Base-by-base conservation (phyloP, 2,113 vertebrate species). In the Osmerus mordax region DNA sequence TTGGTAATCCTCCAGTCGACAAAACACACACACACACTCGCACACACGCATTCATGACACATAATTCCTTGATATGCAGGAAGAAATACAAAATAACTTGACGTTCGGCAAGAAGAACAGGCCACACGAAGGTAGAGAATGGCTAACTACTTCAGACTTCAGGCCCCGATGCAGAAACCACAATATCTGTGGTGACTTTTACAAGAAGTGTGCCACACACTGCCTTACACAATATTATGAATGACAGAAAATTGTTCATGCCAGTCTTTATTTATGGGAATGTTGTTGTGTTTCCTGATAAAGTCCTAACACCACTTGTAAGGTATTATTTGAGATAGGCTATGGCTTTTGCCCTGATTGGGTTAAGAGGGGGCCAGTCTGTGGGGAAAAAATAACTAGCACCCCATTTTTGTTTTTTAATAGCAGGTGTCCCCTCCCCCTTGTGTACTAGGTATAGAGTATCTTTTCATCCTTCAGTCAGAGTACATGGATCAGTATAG, bases 91-190 rank as follows among this genome's bases (percentile, higher is more conserved):
- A 83, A 85, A 79, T 66, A 82, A 82, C 74, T 78, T 60, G 54
- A 47, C 21, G 28, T 64, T 74, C 80, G 73, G 75, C 69, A 86
- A 78, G 8, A 47, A 85, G 72, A 89, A 87, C 82, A 87, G 87
- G 87, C 84, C 84, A 89, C 85, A 84, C 79, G 67, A 85, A 87
- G 88, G 79, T 85, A 81, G 81, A 82, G 77, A 83, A 81, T 70
- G 78, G 72, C 78, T 68, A 81, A 86, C 78, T 21, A 78, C 72
- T 75, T 87, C 36, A 64, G 78, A 75, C 73, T 84, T 59, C 73
- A 76, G 71, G 60, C 67, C 29, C 21, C 78, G 61, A 83, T 71
- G 66, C 52, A 79, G 73, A 78, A 81, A 78, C 67, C 64, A 58
- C 72, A 82, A 75, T 62, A 16, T 69, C 3, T 12, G 18, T 62